Conservation (phyloP, 2,888 invertebrate genomes). For the Stomorhina lunata region DNA sequence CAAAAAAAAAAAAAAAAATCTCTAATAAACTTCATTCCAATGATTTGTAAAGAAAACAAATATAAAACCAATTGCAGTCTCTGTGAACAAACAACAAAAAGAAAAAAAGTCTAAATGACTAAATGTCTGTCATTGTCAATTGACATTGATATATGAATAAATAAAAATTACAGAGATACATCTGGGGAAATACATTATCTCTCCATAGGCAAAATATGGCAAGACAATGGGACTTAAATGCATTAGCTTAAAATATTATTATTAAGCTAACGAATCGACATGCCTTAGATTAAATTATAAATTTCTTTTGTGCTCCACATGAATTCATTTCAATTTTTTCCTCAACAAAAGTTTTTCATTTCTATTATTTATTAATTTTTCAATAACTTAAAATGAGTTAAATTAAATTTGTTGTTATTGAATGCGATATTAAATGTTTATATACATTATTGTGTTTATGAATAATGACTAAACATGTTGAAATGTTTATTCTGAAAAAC, state of each 20-base stretch:
- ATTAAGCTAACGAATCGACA: no score
- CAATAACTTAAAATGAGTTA: not conserved
- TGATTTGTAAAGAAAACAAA: not conserved
- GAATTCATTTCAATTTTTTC: slow-evolving; percentile 25
- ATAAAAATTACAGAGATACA: not conserved
- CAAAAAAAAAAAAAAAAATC: not conserved
- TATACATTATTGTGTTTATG: slow-evolving; percentile 9
- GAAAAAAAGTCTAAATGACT: slow-evolving; percentile 23
- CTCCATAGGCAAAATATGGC: no score
- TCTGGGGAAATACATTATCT: not conserved
- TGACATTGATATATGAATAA: slow-evolving; percentile 63
- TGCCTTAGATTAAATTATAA: not conserved
- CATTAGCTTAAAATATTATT: no score
- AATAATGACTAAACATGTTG: slow-evolving; percentile 15
- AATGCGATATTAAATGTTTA: slow-evolving; percentile 14
- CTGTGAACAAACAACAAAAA: not conserved
- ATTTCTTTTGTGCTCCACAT: slow-evolving; percentile 63
- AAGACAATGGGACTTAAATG: no score
- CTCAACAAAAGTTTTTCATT: no score
- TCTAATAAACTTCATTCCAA: slow-evolving; percentile 19
- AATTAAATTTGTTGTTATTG: slow-evolving; percentile 21
- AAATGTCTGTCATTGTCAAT: slow-evolving; percentile 53
- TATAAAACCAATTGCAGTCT: not conserved
- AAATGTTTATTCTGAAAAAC: slow-evolving; percentile 10
- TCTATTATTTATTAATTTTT: not conserved